Evolutionary conservation across 2,888 invertebrate genomes (phyloP).

Genomic region (Neria commutata): DNA sequence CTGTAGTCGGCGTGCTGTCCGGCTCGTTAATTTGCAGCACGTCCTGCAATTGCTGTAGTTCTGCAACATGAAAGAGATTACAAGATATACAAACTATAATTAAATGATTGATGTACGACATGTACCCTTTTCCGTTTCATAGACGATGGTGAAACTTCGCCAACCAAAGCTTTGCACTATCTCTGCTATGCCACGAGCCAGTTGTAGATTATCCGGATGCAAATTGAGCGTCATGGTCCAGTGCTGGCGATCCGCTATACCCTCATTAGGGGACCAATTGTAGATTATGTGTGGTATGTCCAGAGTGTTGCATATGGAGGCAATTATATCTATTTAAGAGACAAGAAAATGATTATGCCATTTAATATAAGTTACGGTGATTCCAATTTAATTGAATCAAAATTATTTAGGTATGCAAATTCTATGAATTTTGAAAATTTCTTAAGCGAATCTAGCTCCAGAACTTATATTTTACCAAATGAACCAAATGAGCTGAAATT

Average conservation of each 20-base stretch:
- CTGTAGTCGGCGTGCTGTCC: constrained; percentile 70
- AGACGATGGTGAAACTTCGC: constrained; percentile 81
- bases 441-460: too few species aligned
- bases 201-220: constrained; percentile 70
- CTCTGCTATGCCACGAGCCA: constrained; percentile 74
- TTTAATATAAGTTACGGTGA: neutral
- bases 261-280: constrained; percentile 66
- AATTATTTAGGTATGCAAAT: too few species aligned
- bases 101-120: neutral
- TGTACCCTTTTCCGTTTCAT: constrained; percentile 79
- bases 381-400: neutral
- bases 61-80: constrained; percentile 46
- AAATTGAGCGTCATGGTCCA: constrained; percentile 71
- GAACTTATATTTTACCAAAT: too few species aligned
- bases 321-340: constrained; percentile 47
- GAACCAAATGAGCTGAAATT: too few species aligned
- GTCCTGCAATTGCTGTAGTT: constrained; percentile 79
- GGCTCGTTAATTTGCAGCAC: constrained; percentile 75
- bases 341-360: neutral
- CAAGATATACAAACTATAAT: neutral
- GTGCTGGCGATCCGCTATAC: constrained; percentile 56
- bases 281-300: constrained; percentile 71
- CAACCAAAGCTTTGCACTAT: constrained; percentile 77
- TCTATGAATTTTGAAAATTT: too few species aligned
- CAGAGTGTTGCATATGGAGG: constrained; percentile 68